phyloP scores from a whole-genome alignment of 2,113 vertebrate species.

The Ahaetulla prasina region DNA sequence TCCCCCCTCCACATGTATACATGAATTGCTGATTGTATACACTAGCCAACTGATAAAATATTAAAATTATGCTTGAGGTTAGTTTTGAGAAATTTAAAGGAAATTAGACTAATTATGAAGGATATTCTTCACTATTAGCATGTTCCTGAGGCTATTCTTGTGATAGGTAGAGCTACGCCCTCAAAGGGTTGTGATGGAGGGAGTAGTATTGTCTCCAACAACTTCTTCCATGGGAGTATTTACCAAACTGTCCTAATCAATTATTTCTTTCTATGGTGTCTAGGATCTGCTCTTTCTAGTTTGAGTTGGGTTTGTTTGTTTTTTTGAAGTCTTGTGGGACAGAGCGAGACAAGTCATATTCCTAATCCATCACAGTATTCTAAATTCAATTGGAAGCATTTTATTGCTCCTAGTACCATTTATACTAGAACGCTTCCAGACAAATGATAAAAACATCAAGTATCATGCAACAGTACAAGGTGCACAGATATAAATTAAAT shows the following conservation, averaged over 20 bases:
- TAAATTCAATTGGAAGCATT: neutral
- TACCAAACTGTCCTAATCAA: neutral
- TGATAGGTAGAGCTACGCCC: neutral
- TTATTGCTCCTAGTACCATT: neutral
- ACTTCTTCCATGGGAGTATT: neutral
- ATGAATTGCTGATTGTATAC: neutral
- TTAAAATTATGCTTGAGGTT: neutral
- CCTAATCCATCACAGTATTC: neutral
- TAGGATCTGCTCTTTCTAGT: neutral
- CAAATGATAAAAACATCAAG: neutral
- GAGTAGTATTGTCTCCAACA: neutral
- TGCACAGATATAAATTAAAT: neutral
- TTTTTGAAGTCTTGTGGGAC: neutral
- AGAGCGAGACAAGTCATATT: neutral
- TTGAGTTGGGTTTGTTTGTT: neutral
- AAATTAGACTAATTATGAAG: neutral
- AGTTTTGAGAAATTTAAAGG: neutral
- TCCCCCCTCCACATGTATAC: neutral
- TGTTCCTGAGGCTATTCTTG: neutral
- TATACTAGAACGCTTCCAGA: neutral
- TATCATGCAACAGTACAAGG: neutral
- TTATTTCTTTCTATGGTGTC: neutral
- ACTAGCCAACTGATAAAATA: neutral
- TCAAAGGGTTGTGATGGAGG: neutral
- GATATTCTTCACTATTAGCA: neutral